Evolutionary conservation across 1,140 invertebrate genomes (phyloP).

Genomic region (Eueides isabella): DNA sequence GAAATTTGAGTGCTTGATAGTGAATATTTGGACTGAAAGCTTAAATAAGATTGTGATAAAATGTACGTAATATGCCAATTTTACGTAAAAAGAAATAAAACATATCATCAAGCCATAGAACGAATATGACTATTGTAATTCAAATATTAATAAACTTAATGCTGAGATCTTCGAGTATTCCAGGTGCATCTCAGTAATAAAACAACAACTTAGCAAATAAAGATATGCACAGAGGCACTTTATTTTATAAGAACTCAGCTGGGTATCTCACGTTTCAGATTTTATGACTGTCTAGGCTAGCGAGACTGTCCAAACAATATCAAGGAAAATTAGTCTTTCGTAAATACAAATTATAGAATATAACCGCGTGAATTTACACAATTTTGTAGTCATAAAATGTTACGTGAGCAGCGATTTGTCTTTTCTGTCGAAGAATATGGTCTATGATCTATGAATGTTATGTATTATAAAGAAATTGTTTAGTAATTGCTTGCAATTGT

Average conservation of each 20-base stretch:
- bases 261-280: conserved; percentile 64
- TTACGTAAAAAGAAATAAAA: not conserved
- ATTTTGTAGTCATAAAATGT: not conserved
- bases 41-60: too few species aligned
- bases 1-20: too few species aligned
- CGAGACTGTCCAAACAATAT: conserved; percentile 10
- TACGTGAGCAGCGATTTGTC: conserved; percentile 4
- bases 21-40: too few species aligned
- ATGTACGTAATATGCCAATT: not conserved
- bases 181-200: conserved; percentile 48
- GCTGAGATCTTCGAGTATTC: conserved; percentile 24
- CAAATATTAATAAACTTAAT: not conserved
- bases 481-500: not conserved
- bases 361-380: not conserved
- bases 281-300: conserved; percentile 57
- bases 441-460: conserved; percentile 9
- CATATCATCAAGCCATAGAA: not conserved
- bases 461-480: not conserved
- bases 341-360: conserved; percentile 1
- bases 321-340: conserved; percentile 6
- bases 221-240: conserved; percentile 61
- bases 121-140: not conserved
- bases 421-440: conserved; percentile 6
- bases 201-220: conserved; percentile 60
- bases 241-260: conserved; percentile 64